These are phyloP conservation scores for Myotis findleyi DNA, from an alignment of 2,797 vertebrate genomes.

Conservation along the genomic window DNA sequence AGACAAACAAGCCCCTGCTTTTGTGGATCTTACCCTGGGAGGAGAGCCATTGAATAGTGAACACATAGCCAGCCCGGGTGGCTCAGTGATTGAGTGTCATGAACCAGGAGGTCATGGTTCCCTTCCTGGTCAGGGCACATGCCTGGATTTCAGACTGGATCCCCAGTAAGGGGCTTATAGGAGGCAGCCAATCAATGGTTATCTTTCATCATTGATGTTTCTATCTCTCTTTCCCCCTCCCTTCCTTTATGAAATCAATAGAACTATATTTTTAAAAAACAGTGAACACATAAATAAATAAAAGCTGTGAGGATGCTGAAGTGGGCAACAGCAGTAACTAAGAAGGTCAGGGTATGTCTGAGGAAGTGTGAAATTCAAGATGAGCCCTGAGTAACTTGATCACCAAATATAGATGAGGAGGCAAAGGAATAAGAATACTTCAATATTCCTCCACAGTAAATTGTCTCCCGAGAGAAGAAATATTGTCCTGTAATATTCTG, in stretches of 20 bases:
- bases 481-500: not conserved
- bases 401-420: not conserved
- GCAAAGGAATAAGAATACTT: not conserved
- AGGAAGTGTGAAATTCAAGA: not conserved
- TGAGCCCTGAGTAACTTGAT: not conserved
- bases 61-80: not conserved
- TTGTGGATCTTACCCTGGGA: not conserved
- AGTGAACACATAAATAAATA: not conserved
- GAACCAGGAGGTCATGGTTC: too few relatives aligned
- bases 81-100: too few relatives aligned
- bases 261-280: too few relatives aligned
- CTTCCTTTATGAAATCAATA: too few relatives aligned
- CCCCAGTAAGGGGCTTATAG: too few relatives aligned
- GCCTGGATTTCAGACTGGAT: too few relatives aligned
- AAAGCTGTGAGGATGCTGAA: not conserved
- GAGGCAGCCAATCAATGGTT: too few relatives aligned
- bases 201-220: too few relatives aligned
- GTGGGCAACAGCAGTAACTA: not conserved
- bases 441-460: not conserved
- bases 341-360: not conserved
- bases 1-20: not conserved
- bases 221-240: too few relatives aligned
- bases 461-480: not conserved
- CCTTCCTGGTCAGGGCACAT: too few relatives aligned
- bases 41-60: not conserved